Percentiles rank a stretch among this genome's conserved stretches.
Conservation (phyloP, 2,888 invertebrate genomes). For the Orthosia gothica region DNA sequence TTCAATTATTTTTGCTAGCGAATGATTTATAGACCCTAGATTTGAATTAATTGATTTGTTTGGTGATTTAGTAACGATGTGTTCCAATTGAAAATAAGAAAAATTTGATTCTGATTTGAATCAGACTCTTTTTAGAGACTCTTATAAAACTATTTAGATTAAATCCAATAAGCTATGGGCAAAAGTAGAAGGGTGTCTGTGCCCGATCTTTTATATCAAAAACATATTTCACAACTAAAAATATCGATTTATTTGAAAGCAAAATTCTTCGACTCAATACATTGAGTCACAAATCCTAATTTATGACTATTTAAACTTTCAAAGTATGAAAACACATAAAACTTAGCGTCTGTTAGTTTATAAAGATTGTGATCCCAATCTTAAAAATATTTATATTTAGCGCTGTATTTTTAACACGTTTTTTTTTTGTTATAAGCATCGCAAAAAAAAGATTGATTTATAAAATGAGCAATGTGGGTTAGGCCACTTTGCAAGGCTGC, state of each 20-base stretch:
- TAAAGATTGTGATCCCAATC: constrained; percentile 8
- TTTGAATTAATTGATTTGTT: too few relatives aligned
- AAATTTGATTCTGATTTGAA: too few relatives aligned
- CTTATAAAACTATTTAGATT: not conserved
- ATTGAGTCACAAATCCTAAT: constrained; percentile 18
- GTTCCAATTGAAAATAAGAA: too few relatives aligned
- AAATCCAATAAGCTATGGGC: not conserved
- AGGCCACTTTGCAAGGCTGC: not conserved
- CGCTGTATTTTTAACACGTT: not conserved
- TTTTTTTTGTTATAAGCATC: not conserved
- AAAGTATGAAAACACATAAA: constrained; percentile 13
- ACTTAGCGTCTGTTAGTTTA: constrained; percentile 2
- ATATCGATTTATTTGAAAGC: constrained; percentile 9
- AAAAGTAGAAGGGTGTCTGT: not conserved
- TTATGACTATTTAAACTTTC: constrained; percentile 22
- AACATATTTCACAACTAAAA: constrained; percentile 5
- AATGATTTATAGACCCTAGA: too few relatives aligned
- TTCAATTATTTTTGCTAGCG: too few relatives aligned
- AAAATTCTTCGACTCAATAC: constrained; percentile 15
- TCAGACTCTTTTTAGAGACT: too few relatives aligned
- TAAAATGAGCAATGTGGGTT: constrained; percentile 2
- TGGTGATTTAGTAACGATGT: too few relatives aligned
- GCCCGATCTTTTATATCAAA: not conserved
- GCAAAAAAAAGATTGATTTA: not conserved
- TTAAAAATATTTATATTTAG: not conserved